phyloP scores from a whole-genome alignment of 2,888 invertebrate genomes.

The Eristalinus sepulchralis region DNA sequence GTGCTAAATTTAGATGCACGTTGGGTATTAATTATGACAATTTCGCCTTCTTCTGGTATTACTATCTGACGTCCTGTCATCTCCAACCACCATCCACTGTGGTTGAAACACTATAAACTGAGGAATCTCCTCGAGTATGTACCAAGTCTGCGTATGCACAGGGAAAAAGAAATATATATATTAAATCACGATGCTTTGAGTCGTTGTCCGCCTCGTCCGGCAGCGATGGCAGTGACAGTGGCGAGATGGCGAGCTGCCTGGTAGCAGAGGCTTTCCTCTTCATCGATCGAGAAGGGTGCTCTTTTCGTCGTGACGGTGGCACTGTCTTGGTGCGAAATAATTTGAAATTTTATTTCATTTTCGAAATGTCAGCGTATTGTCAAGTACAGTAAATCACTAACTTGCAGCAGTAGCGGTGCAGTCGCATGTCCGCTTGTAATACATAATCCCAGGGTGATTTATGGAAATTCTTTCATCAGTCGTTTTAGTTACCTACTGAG shows the following conservation, averaged over 20 bases:
- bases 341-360: constrained; percentile 62
- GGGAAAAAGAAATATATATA: not conserved
- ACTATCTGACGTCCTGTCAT: constrained; percentile 67
- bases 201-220: not conserved
- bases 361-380: constrained; percentile 61
- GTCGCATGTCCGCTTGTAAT: not conserved
- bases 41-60: constrained; percentile 69
- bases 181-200: not conserved
- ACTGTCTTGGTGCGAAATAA: constrained; percentile 33
- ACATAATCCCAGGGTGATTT: constrained; percentile 57
- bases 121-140: constrained; percentile 47
- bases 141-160: not conserved
- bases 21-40: constrained; percentile 69
- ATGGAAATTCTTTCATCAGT: constrained; percentile 59
- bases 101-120: constrained; percentile 45
- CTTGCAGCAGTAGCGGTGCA: constrained; percentile 18
- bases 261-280: not conserved
- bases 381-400: constrained; percentile 58
- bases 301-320: not conserved
- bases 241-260: not conserved
- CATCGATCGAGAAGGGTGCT: not conserved
- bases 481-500: not conserved
- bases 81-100: constrained; percentile 47
- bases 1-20: constrained; percentile 67
- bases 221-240: not conserved